phyloP scores from a whole-genome alignment of 2,797 vertebrate species.

The Amniataba percoides region DNA sequence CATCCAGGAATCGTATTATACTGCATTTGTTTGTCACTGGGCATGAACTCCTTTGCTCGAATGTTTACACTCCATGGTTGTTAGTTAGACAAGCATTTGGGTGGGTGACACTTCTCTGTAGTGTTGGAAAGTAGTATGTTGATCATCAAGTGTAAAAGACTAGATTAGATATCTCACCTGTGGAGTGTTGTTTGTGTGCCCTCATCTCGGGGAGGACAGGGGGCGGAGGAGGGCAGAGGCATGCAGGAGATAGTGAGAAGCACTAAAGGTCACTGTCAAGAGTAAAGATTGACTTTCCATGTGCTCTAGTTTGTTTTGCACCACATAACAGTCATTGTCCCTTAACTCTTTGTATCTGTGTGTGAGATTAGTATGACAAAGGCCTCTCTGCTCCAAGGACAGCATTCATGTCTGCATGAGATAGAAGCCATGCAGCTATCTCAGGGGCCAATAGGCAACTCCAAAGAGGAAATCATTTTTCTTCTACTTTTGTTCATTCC shows the following conservation, averaged over 20 bases:
- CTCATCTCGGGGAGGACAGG: no score
- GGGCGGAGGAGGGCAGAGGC: not conserved
- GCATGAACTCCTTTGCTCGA: not conserved
- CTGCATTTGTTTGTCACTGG: conserved; percentile 2
- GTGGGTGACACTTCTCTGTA: not conserved
- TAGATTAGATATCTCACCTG: conserved; percentile 36
- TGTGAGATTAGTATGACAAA: conserved; percentile 29
- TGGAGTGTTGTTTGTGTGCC: conserved; percentile 9
- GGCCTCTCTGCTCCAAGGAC: conserved; percentile 1
- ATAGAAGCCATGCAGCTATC: not conserved
- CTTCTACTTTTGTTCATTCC: rapidly evolving
- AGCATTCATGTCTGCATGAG: conserved; percentile 6
- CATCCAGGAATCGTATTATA: no score
- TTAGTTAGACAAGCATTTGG: not conserved
- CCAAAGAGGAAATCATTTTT: not conserved
- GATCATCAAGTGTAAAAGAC: conserved; percentile 15
- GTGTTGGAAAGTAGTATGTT: conserved; percentile 7
- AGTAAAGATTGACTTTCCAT: conserved; percentile 5
- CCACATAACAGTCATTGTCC: not conserved
- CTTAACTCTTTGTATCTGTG: conserved; percentile 23
- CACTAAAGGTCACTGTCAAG: conserved; percentile 29
- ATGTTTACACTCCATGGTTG: not conserved
- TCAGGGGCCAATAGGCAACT: not conserved
- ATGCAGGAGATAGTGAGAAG: conserved; percentile 29
- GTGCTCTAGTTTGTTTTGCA: conserved; percentile 37